These are phyloP conservation scores for Drosophila formosana DNA, from an alignment of 2,888 invertebrate genomes.

Conservation along the genomic window DNA sequence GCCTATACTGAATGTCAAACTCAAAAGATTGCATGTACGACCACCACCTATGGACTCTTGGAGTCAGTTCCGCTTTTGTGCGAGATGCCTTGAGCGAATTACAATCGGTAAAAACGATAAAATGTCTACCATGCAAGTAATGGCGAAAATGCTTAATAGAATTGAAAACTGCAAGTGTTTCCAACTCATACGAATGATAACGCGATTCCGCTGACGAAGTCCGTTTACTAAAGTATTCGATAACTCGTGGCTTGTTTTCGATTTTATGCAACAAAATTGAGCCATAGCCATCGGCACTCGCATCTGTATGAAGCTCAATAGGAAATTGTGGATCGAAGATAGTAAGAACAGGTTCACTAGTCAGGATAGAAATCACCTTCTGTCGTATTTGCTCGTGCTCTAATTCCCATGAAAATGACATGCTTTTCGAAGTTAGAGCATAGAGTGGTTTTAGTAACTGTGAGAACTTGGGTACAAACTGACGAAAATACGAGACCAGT, in stretches of 20 bases:
- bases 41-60: no score
- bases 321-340: neutral
- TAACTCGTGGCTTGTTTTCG: neutral
- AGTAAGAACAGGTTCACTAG: constrained; percentile 32
- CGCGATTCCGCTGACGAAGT: constrained; percentile 7
- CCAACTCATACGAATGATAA: constrained; percentile 29
- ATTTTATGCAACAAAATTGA: neutral
- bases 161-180: constrained; percentile 54
- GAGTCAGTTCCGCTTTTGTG: no score
- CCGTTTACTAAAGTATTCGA: constrained; percentile 19
- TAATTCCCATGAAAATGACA: neutral
- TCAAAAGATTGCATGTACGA: no score
- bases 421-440: constrained; percentile 2
- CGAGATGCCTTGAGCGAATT: constrained; percentile 41
- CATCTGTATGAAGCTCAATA: constrained; percentile 37
- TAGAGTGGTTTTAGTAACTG: neutral
- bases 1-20: no score
- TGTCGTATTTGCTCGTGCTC: constrained; percentile 1
- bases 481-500: constrained; percentile 1
- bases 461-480: neutral
- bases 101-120: constrained; percentile 7
- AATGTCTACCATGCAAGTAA: constrained; percentile 35
- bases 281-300: neutral
- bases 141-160: constrained; percentile 44
- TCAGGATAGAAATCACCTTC: constrained; percentile 9